Percentiles rank a stretch among this genome's conserved stretches.
These are phyloP conservation scores for Eristalis pertinax DNA, from an alignment of 2,888 invertebrate genomes.

Conservation along the genomic window DNA sequence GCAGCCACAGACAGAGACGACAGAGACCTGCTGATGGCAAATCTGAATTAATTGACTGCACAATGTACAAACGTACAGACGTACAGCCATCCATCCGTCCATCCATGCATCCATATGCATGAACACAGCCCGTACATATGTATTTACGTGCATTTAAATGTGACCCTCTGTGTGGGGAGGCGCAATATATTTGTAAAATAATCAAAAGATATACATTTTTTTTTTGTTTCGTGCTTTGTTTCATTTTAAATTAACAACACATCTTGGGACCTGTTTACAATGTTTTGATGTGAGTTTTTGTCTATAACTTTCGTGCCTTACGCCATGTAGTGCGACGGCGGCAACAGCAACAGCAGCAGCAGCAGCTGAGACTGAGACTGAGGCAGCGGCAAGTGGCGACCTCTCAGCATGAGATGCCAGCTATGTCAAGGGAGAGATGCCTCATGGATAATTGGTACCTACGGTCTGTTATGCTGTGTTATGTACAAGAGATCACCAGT, in stretches of 20 bases:
- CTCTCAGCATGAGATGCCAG: slow-evolving; percentile 32
- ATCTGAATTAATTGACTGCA: slow-evolving; percentile 62
- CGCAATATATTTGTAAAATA: neutral
- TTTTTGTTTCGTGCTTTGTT: neutral
- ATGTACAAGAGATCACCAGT: slow-evolving; percentile 40
- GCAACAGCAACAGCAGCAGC: neutral
- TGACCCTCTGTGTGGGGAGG: neutral
- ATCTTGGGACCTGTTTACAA: neutral
- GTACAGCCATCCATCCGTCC: neutral
- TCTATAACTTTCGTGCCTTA: neutral
- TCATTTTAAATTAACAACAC: neutral
- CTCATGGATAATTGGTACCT: slow-evolving; percentile 54
- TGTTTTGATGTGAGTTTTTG: neutral
- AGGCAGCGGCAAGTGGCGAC: slow-evolving; percentile 22
- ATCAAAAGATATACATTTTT: neutral
- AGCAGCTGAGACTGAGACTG: neutral
- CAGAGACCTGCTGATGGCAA: slow-evolving; percentile 29
- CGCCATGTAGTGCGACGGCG: neutral
- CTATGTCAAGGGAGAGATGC: slow-evolving; percentile 56
- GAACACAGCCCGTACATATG: neutral
- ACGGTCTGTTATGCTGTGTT: slow-evolving; percentile 34
- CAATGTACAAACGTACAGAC: neutral
- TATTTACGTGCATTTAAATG: neutral
- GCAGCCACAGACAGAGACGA: neutral
- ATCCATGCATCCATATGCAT: neutral